Base-by-base conservation (phyloP, 2,888 invertebrate genomes). In the Brachyptera risi region DNA sequence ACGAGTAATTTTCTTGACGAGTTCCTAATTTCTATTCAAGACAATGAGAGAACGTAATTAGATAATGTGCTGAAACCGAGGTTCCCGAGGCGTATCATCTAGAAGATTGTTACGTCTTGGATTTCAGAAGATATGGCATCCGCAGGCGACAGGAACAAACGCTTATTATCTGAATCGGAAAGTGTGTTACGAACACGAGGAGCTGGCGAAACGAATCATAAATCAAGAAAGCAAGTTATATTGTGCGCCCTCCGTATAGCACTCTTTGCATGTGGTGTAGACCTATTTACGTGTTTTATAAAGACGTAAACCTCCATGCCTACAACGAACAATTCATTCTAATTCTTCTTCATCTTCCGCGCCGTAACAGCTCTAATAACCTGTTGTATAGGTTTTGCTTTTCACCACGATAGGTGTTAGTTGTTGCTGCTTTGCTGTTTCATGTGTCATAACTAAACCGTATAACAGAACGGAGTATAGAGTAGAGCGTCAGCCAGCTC, bases 1-100 rank as follows among this genome's bases (percentile, higher is more conserved):
- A 42, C 17, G 21, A 42, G 42, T 42, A 19, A n/a, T n/a, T 21
- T 42, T 42, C 19, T 42, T 42, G 42, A 7, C 42, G 42, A 42
- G 42, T 42, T 42, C 19, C 42, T 42, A 17, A 17, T 42, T 42
- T 42, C 17, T 19, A 42, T 42, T 19, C 17, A 21, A 42, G 42
- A 17, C 42, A 21, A 42, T 42, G 42, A 2, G 17, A 19, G 17
- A 3, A 42, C 21, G 42, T 42, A 42, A 42, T 42, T 42, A 42
- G 42, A 42, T 42, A 42, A 42, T 42, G 42, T 19, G 42, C 17
- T 42, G 42, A 42, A 42, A 42, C 17, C 21, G 42, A 42, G 17
- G 42, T 7, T 19, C 3, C 42, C 19, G 17, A 7, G 19, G 1
- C 5, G 42, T 5, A 15, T 9, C 5, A 11, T 3, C 21, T 17